Base-by-base conservation (phyloP, 2,113 vertebrate species). In the Ellobius talpinus region DNA sequence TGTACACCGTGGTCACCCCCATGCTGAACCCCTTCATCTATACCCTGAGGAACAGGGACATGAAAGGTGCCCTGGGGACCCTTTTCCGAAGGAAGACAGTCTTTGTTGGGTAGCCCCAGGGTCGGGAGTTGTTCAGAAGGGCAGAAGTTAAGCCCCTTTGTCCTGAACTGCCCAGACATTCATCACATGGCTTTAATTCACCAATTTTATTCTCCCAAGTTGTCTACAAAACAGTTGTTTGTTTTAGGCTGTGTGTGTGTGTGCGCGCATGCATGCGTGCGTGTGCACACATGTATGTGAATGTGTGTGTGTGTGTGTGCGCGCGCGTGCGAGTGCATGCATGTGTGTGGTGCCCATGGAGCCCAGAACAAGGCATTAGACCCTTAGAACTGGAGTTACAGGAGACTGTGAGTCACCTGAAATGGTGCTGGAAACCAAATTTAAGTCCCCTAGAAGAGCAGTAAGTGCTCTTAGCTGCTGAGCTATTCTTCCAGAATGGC, bases 1-100 rank as follows among this genome's bases (percentile, higher is more conserved):
- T 86, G 63, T 47, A 86, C 42, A 36, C 63, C 2, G 63, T 47
- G 29, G 42, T 86, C 84, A 47, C 84, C 29, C 58, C 63, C 61
- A 66, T 86, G 84, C 42, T 68, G 29, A 47, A 86, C 63, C 63
- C 84, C 84, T 86, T 86, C 63, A 86, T 68, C 63, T 86, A 86
- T 16, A 68, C 63, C 29, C 42, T 86, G 84, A 68, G 84, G 29
- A 86, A 86, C 84, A 86, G 5, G 31, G 63, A 86, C 84, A 86
- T 66, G 31, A 33, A 68, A 47, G 42, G 82, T 7, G 61, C 82
- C 61, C 61, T 66, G 61, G 61, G n/a, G 31, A 33, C 31, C 42
- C 42, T 86, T 68, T 31, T 50, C 31, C 5, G 2, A 47, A 86
- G 29, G 63, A 47, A 47, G 3, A 31, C 19, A 24, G 84, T 86